Evolutionary conservation across 2,113 vertebrate genomes (phyloP), one percentile per base, ranked within the genome.

Genomic region (Arenaria interpres): DNA sequence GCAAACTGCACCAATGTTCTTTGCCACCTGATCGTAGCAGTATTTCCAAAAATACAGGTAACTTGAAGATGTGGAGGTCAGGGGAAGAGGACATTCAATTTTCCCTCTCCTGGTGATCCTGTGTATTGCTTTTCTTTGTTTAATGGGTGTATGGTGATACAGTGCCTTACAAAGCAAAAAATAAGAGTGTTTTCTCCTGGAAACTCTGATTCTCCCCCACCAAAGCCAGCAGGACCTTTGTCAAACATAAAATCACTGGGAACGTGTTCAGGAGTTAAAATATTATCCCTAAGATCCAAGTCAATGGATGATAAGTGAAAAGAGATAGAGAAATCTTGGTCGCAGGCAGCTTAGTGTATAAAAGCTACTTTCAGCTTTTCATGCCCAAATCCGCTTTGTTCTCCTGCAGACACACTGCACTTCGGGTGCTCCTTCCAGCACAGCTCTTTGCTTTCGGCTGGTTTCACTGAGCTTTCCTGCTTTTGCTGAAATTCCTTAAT

Each of bases 341-440:
- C 1, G 41, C 66, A 60, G 64, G 89, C 28, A 6, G 60, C 76
- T 73, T 66, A 45, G 35, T 14, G 66, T 73, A 51, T 54, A 62
- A 89, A 92, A 86, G 53, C 81, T 51, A 39, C 77, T 94, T 90
- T 22, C 88, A 90, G 83, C 45, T 87, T 90, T 87, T 87, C 46
- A 8, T 50, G 46, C 88, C 77, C 83, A 90, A 90, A 87, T 72
- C 77, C 6, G 7, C 88, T 77, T 90, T 77, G 92, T 87, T 87
- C 87, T 83, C 76, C 53, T 60, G 64, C 51, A 90, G 82, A 60
- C 59, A 67, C 57, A 7, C 17, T 2, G 39, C 39, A 5, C 30
- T 72, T 54, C 1, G 14, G 50, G 46, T 43, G 56, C 50, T 89
- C 48, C 75, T 75, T 72, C 83, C 83, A 71, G 13, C 63, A 13